Percentiles rank a stretch among this genome's conserved stretches.
Evolutionary conservation across 2,113 vertebrate species (phyloP).

Genomic region (Leucoraja erinaceus): DNA sequence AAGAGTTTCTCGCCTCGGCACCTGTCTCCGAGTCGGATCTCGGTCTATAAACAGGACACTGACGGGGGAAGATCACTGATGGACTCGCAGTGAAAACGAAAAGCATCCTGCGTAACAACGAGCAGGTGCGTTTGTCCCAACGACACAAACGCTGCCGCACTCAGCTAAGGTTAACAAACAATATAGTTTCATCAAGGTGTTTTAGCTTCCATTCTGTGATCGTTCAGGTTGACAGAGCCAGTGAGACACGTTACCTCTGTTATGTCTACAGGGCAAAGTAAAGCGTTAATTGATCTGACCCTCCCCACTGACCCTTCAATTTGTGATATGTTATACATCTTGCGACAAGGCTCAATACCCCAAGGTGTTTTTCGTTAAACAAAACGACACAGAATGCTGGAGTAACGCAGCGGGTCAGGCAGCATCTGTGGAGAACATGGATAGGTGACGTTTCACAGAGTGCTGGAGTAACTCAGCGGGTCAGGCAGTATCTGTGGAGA

Average conservation of each 20-base stretch:
- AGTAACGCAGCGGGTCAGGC: no score
- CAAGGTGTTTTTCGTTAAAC: background rate
- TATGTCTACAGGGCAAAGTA: constrained; percentile 13
- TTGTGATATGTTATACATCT: constrained; percentile 1
- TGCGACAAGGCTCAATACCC: background rate
- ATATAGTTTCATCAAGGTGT: background rate
- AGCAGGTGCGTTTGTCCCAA: constrained; percentile 2
- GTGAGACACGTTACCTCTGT: constrained; percentile 11
- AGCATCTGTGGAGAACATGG: no score
- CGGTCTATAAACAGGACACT: background rate
- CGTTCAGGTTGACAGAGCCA: constrained; percentile 16
- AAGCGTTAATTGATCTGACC: constrained; percentile 23
- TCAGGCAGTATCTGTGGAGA: no score
- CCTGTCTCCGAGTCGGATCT: background rate
- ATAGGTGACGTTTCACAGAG: no score
- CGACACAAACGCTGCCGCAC: background rate
- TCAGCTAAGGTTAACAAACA: background rate
- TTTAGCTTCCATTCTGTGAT: background rate
- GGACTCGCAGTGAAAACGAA: background rate
- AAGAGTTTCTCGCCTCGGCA: no score
- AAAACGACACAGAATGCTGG: no score
- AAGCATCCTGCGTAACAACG: constrained; percentile 17
- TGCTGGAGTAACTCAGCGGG: no score
- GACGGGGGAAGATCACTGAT: background rate
- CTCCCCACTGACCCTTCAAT: constrained; percentile 14